These are phyloP conservation scores for Rhineura floridana DNA, from an alignment of 2,113 vertebrate species.

Conservation along the genomic window DNA sequence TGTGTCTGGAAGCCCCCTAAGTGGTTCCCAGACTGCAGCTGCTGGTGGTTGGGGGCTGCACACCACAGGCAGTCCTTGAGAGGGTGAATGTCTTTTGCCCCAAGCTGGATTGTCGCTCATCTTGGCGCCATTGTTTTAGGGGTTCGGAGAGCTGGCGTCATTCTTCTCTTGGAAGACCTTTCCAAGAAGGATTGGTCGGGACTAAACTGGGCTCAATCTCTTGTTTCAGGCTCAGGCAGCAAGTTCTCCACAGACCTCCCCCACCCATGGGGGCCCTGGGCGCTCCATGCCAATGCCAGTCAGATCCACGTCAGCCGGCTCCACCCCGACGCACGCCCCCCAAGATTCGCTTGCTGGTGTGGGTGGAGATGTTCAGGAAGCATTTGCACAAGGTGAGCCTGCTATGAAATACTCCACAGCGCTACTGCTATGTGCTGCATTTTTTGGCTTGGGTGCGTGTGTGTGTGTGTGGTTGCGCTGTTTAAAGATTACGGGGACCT, in stretches of 20 bases:
- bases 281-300: constrained; percentile 90
- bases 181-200: not conserved
- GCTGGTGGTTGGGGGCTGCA: no score
- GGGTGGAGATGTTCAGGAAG: constrained; percentile 88
- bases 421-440: rapidly evolving
- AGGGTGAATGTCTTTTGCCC: no score
- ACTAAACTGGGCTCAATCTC: constrained; percentile 36
- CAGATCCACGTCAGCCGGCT: constrained; percentile 88
- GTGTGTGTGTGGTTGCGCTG: no score
- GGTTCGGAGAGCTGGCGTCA: not conserved
- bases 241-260: constrained; percentile 88
- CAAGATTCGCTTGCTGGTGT: constrained; percentile 86
- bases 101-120: no score
- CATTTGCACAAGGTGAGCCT: constrained; percentile 88
- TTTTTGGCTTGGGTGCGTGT: not conserved
- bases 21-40: no score
- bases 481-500: not conserved
- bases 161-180: not conserved
- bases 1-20: no score
- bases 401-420: rapidly evolving
- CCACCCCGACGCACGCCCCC: constrained; percentile 87
- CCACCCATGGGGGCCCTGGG: constrained; percentile 84
- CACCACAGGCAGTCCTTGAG: no score
- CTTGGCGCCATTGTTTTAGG: not conserved
- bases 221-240: constrained; percentile 83